phyloP scores from a whole-genome alignment of 2,113 vertebrate species.

The Lasiurus borealis region DNA sequence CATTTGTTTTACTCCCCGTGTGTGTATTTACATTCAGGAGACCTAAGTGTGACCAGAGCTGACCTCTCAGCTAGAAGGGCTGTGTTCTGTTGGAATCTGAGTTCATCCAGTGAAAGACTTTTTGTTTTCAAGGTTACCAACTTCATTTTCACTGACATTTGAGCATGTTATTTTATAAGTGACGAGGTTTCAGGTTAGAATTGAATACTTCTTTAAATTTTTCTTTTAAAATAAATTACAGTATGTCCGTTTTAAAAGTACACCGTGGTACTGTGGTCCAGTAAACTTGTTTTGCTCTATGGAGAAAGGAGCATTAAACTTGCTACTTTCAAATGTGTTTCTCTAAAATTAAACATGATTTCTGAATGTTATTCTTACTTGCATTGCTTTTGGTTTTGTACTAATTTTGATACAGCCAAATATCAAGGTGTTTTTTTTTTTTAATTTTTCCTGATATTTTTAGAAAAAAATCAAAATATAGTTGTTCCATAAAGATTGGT shows the following conservation, averaged over 20 bases:
- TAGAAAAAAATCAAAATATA: conserved; percentile 74
- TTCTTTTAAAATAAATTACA: not conserved
- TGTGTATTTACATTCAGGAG: conserved; percentile 53
- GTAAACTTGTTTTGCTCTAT: conserved; percentile 20
- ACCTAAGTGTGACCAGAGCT: not conserved
- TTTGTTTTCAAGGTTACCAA: not conserved
- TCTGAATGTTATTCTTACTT: conserved; percentile 60
- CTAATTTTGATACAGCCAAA: conserved; percentile 44
- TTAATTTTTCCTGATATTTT: conserved; percentile 67
- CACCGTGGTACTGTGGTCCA: not conserved
- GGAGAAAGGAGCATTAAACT: not conserved
- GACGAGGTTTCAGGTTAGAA: not conserved
- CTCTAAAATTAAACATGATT: not conserved
- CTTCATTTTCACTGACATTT: conserved; percentile 41
- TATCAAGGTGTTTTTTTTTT: conserved; percentile 63
- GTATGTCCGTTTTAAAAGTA: not conserved
- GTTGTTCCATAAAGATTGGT: conserved; percentile 50
- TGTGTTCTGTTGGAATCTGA: not conserved
- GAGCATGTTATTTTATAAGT: conserved; percentile 54
- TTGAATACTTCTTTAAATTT: not conserved
- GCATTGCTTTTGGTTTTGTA: conserved; percentile 61
- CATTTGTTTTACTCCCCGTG: not conserved
- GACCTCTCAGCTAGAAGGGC: not conserved
- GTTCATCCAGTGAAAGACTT: not conserved
- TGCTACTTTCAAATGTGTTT: conserved; percentile 41